Percentiles rank a stretch among this genome's conserved stretches.
These are phyloP conservation scores for Priocnemis perturbator DNA, from an alignment of 2,888 invertebrate genomes.

Conservation along the genomic window DNA sequence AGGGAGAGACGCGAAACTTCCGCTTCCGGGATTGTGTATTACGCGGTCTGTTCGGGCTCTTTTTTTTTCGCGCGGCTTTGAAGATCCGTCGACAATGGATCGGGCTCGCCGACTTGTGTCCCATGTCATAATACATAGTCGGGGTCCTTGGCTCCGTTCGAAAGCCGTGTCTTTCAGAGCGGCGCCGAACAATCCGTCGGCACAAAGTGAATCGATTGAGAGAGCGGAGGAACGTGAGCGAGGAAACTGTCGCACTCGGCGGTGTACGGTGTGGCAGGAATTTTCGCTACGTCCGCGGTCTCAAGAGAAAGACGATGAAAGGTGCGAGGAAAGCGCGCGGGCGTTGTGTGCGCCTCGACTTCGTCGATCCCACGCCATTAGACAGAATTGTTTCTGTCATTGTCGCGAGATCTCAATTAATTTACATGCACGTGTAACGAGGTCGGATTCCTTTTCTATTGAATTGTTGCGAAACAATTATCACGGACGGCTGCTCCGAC, in stretches of 20 bases:
- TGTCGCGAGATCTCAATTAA: no score
- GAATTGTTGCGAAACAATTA: no score
- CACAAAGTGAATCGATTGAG: constrained; percentile 16
- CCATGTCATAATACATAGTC: constrained; percentile 5
- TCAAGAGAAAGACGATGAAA: not conserved
- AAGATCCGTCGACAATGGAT: constrained; percentile 11
- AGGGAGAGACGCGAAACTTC: no score
- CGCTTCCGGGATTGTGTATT: no score
- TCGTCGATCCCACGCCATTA: no score
- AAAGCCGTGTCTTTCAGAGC: not conserved
- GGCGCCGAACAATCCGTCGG: constrained; percentile 13
- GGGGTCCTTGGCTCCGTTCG: not conserved
- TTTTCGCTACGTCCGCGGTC: not conserved
- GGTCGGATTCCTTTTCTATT: no score
- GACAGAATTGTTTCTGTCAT: no score
- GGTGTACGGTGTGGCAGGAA: constrained; percentile 4
- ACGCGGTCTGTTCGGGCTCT: no score
- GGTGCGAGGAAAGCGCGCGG: not conserved
- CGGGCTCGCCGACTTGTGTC: not conserved
- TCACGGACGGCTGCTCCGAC: no score
- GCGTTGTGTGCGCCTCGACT: not conserved
- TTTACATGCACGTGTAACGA: no score
- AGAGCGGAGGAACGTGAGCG: not conserved
- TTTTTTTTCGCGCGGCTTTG: constrained; percentile 3
- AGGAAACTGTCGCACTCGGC: not conserved